Conservation (phyloP, 2,888 invertebrate species). For the Dendrolimus houi region DNA sequence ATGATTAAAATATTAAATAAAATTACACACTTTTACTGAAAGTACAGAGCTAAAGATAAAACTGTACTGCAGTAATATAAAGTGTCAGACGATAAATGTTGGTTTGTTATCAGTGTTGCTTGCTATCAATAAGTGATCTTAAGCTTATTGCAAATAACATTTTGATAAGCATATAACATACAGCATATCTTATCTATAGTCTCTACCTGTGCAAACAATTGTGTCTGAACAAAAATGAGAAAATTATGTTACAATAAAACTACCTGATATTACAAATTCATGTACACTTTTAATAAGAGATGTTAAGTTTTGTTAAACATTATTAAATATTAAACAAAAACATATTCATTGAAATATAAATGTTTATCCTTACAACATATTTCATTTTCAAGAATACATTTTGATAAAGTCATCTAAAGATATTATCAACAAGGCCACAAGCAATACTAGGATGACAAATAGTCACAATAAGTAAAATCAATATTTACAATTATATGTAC, state of each 20-base stretch:
- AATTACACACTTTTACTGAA: constrained; percentile 23
- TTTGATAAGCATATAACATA: constrained; percentile 57
- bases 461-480: neutral
- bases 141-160: constrained; percentile 65
- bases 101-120: constrained; percentile 46
- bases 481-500: neutral
- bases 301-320: no score
- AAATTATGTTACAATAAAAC: neutral
- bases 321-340: no score
- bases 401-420: neutral
- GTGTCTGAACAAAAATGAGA: constrained; percentile 4
- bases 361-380: no score
- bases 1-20: constrained; percentile 40
- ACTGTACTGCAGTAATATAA: constrained; percentile 43
- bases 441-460: neutral
- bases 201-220: constrained; percentile 39
- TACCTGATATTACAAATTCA: neutral
- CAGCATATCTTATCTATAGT: constrained; percentile 58
- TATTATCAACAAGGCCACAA: neutral
- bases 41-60: constrained; percentile 38
- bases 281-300: neutral
- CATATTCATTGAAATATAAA: no score
- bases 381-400: neutral
- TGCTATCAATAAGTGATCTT: constrained; percentile 64
- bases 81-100: constrained; percentile 40